Percentiles rank a stretch among this genome's conserved stretches.
Conservation (phyloP, 1,140 invertebrate species). For the Drosophila sproati region DNA sequence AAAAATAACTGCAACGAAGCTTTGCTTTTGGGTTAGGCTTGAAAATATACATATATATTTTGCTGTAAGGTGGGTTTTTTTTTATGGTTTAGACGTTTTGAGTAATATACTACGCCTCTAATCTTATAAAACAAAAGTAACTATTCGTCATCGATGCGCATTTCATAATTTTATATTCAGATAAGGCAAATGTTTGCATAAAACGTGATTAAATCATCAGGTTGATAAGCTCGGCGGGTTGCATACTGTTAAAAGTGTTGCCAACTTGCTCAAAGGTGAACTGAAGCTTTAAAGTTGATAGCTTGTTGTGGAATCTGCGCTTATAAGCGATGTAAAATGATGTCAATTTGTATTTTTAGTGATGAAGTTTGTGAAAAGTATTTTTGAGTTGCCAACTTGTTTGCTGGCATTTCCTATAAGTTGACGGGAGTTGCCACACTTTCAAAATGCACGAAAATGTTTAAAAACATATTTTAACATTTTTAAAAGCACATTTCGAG, state of each 20-base stretch:
- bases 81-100: slow-evolving; percentile 1
- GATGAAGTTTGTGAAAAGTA: no score
- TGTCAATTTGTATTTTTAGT: not conserved
- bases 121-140: not conserved
- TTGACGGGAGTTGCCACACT: not conserved
- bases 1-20: slow-evolving; percentile 28
- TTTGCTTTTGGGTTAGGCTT: slow-evolving; percentile 11
- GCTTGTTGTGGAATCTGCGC: no score
- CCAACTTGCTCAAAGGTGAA: slow-evolving; percentile 6
- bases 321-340: no score
- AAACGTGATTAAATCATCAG: slow-evolving; percentile 52
- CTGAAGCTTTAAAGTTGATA: not conserved
- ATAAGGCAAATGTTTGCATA: slow-evolving; percentile 64
- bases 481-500: no score
- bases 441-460: not conserved
- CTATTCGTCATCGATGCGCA: slow-evolving; percentile 47
- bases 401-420: no score
- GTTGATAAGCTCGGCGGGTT: slow-evolving; percentile 35
- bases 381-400: not conserved
- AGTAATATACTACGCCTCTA: no score
- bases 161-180: slow-evolving; percentile 14
- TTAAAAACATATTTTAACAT: no score
- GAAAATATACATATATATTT: slow-evolving; percentile 1
- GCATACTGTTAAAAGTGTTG: not conserved
- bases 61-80: slow-evolving; percentile 9